A percentile compares a stretch with the other conserved stretches of the same genome.
These are phyloP conservation scores for Limanda limanda DNA, from an alignment of 2,113 vertebrate genomes.

Conservation along the genomic window DNA sequence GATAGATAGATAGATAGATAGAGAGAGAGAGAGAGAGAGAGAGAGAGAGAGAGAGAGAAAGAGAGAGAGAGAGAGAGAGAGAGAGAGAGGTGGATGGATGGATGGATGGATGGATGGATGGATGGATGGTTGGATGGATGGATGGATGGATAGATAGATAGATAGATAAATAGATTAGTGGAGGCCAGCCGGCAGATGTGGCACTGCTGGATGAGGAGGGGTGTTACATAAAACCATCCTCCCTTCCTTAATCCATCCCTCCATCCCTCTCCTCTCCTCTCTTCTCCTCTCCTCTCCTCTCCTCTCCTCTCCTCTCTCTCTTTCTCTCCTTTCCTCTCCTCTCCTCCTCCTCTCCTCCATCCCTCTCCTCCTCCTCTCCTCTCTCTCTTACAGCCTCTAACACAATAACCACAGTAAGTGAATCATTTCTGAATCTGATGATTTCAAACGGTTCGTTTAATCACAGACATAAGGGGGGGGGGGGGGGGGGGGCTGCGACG, in stretches of 20 bases:
- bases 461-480: no score
- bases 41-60: no score
- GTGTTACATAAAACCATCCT: conserved; percentile 67
- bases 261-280: not conserved
- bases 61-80: not conserved
- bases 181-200: conserved; percentile 28
- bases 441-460: no score
- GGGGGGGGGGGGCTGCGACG: no score
- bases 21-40: not conserved
- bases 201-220: conserved; percentile 25
- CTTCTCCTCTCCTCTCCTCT: not conserved
- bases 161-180: not conserved
- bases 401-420: no score
- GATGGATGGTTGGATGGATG: no score
- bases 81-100: no score
- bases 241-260: conserved; percentile 50
- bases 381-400: no score
- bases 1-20: not conserved
- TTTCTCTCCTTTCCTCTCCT: not conserved
- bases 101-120: no score
- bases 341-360: not conserved
- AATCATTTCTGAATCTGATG: no score
- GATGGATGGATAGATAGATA: no score
- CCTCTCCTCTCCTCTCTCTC: no score
- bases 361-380: not conserved